Evolutionary conservation across 1,140 invertebrate genomes (phyloP).

Genomic region (Tribolium madens): DNA sequence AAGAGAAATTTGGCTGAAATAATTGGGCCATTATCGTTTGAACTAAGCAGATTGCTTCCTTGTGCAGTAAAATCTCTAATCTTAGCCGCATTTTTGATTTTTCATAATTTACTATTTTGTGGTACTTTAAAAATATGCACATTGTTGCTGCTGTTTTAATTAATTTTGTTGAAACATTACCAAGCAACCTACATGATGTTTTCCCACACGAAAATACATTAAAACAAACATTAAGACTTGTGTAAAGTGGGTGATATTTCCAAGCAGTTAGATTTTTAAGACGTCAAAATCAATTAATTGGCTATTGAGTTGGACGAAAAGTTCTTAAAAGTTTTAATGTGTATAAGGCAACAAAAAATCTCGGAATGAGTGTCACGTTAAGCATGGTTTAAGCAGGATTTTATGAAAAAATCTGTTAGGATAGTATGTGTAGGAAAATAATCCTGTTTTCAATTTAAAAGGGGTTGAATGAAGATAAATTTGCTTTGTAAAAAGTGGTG

Average conservation of each 20-base stretch:
- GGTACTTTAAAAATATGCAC: no score
- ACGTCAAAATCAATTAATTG: not conserved
- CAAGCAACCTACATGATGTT: not conserved
- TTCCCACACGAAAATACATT: not conserved
- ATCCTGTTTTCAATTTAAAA: not conserved
- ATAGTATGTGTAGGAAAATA: not conserved
- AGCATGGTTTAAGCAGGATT: not conserved
- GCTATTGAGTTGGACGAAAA: not conserved
- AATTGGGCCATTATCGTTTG: not conserved
- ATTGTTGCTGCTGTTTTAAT: no score
- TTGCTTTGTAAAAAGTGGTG: slow-evolving; percentile 18
- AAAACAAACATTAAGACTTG: not conserved
- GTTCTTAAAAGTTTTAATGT: not conserved
- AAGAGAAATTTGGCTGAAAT: not conserved
- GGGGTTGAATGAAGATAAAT: slow-evolving; percentile 28
- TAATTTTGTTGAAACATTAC: no score
- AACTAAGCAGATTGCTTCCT: not conserved
- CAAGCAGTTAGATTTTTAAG: not conserved
- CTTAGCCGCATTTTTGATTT: not conserved
- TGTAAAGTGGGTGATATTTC: not conserved
- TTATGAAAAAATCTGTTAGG: not conserved
- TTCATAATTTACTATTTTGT: no score
- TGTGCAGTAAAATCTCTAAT: not conserved
- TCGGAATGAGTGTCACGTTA: not conserved
- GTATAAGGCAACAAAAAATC: not conserved